These are phyloP conservation scores for Calyptommatus sinebrachiatus DNA, from an alignment of 2,113 vertebrate species.

Conservation along the genomic window DNA sequence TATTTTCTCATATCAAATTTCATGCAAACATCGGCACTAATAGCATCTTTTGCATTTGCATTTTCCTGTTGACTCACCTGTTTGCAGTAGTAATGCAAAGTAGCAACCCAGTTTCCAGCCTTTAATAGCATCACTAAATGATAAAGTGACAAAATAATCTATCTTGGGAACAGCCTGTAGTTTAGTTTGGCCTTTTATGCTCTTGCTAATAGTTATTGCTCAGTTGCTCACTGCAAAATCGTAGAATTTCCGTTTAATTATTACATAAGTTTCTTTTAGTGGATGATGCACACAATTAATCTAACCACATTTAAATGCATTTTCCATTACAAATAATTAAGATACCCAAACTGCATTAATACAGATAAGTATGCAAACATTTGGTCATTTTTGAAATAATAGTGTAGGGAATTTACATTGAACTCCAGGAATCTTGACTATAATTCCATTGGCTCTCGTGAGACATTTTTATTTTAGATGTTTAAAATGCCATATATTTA, in stretches of 20 bases:
- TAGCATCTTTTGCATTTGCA: no score
- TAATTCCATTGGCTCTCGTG: constrained; percentile 31
- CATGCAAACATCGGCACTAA: no score
- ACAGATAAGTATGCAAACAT: constrained; percentile 46
- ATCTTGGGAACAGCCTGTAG: not conserved
- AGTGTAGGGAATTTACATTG: constrained; percentile 44
- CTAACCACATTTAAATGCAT: constrained; percentile 50
- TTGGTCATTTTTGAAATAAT: constrained; percentile 48
- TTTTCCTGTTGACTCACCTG: no score
- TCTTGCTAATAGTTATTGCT: constrained; percentile 30
- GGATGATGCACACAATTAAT: constrained; percentile 44
- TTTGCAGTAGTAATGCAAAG: no score
- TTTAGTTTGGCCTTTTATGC: constrained; percentile 23
- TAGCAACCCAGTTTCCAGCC: no score
- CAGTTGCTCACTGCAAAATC: not conserved
- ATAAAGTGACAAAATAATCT: constrained; percentile 10
- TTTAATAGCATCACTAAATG: no score
- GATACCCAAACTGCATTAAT: constrained; percentile 29
- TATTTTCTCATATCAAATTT: no score
- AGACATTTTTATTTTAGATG: constrained; percentile 40
- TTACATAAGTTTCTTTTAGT: constrained; percentile 18
- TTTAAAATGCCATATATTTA: constrained; percentile 32
- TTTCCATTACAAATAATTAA: constrained; percentile 59
- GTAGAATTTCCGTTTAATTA: constrained; percentile 33
- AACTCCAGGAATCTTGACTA: constrained; percentile 38